A percentile compares a stretch with the other conserved stretches of the same genome.
phyloP scores from a whole-genome alignment of 2,888 invertebrate genomes.

The Drosophila cracens region DNA sequence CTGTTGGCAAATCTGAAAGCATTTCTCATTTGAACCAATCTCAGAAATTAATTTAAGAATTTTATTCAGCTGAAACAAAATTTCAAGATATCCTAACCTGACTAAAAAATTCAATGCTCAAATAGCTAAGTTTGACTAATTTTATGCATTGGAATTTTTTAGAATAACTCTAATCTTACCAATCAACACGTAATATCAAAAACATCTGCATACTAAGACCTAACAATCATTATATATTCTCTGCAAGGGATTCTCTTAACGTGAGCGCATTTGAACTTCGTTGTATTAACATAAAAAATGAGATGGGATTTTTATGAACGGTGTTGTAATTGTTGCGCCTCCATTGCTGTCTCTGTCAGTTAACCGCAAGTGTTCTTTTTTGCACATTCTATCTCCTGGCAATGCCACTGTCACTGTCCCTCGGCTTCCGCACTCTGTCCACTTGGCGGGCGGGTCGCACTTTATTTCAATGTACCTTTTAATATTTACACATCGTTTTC shows the following conservation, averaged over 20 bases:
- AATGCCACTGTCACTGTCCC: background rate
- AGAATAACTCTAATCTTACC: background rate
- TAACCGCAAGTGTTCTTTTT: slow-evolving; percentile 9
- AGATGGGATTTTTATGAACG: slow-evolving; percentile 9
- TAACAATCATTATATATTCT: background rate
- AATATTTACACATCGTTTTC: slow-evolving; percentile 61
- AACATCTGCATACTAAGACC: background rate
- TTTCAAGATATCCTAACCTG: background rate
- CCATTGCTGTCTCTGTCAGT: slow-evolving; percentile 19
- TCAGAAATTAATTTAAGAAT: background rate
- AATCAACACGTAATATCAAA: background rate
- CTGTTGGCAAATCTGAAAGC: background rate
- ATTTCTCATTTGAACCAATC: background rate
- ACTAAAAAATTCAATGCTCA: background rate
- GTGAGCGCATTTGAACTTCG: slow-evolving; percentile 14
- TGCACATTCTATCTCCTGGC: background rate
- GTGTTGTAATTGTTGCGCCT: slow-evolving; percentile 44
- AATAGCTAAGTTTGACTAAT: background rate
- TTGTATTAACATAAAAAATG: background rate
- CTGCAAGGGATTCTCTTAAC: background rate
- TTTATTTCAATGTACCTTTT: slow-evolving; percentile 46
- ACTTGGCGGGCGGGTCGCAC: slow-evolving; percentile 8
- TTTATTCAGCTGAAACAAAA: background rate
- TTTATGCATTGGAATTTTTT: background rate
- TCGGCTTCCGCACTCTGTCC: background rate